phyloP scores from a whole-genome alignment of 2,888 invertebrate genomes.

The Drosophila rubida region DNA sequence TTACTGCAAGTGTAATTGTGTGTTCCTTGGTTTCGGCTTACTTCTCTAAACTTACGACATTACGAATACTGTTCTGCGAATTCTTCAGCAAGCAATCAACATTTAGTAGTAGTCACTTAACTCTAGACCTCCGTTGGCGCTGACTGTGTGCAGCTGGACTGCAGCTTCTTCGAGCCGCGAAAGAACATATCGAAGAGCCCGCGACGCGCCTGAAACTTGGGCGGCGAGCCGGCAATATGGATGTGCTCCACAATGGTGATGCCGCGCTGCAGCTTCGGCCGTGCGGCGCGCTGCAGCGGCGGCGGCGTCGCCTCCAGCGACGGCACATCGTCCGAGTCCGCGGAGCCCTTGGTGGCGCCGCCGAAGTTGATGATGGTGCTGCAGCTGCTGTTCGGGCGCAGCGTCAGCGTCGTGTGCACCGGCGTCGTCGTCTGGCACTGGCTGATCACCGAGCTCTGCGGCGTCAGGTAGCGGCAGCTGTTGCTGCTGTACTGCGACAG shows the following conservation, averaged over 20 bases:
- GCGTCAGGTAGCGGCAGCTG: slow-evolving; percentile 83
- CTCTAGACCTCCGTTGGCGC: slow-evolving; percentile 85
- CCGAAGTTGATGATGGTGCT: slow-evolving; percentile 80
- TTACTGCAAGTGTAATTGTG: slow-evolving; percentile 27
- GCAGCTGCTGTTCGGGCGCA: slow-evolving; percentile 81
- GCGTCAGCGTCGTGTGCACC: slow-evolving; percentile 59
- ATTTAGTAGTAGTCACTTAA: slow-evolving; percentile 27
- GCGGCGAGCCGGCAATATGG: slow-evolving; percentile 65
- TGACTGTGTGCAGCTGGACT: slow-evolving; percentile 78
- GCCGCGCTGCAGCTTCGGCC: slow-evolving; percentile 78
- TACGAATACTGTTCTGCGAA: slow-evolving; percentile 79
- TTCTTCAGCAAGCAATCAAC: slow-evolving; percentile 74
- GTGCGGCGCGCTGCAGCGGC: slow-evolving; percentile 38
- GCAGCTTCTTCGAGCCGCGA: slow-evolving; percentile 83
- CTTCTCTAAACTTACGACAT: slow-evolving; percentile 61
- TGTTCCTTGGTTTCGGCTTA: slow-evolving; percentile 48
- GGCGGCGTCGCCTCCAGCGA: slow-evolving; percentile 50
- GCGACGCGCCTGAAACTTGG: slow-evolving; percentile 67
- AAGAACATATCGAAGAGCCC: slow-evolving; percentile 83
- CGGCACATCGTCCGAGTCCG: slow-evolving; percentile 59
- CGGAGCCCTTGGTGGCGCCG: slow-evolving; percentile 42
- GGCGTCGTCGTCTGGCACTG: slow-evolving; percentile 61
- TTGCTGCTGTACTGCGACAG: slow-evolving; percentile 84
- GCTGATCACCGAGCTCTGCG: slow-evolving; percentile 77
- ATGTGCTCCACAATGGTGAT: slow-evolving; percentile 81